Conservation (phyloP, 2,113 vertebrate species). For the Eupsittula cactorum region DNA sequence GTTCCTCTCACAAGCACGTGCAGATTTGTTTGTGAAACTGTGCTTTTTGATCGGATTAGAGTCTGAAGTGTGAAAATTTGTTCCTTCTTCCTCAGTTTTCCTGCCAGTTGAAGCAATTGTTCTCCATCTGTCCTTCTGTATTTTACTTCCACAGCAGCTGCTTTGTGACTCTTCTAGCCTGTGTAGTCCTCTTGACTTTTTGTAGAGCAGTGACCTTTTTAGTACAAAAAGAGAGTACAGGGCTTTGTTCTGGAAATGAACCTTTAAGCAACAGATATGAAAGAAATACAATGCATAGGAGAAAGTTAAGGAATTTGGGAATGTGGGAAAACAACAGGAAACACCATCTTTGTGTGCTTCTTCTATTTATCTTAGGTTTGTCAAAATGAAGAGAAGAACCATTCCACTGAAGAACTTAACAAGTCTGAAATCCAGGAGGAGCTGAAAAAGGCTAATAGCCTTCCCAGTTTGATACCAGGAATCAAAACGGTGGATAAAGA, state of each 20-base stretch:
- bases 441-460: slow-evolving; percentile 69
- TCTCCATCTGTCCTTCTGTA: neutral
- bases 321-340: neutral
- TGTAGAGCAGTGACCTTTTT: neutral
- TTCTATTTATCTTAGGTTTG: slow-evolving; percentile 62
- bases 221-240: neutral
- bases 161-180: neutral
- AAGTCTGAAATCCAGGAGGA: slow-evolving; percentile 66
- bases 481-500: slow-evolving; percentile 65
- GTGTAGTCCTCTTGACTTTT: neutral
- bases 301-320: neutral
- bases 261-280: neutral
- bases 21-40: neutral
- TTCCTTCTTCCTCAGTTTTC: neutral
- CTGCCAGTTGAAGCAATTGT: neutral
- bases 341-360: neutral
- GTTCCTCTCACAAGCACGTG: neutral
- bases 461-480: slow-evolving; percentile 62
- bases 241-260: neutral
- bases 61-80: neutral
- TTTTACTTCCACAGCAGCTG: neutral
- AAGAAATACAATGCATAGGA: neutral
- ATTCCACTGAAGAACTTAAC: slow-evolving; percentile 60
- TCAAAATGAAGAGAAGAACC: slow-evolving; percentile 67
- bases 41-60: neutral